Evolutionary conservation across 2,797 vertebrate genomes (phyloP), one percentile per base, ranked within the genome.

Genomic region (Anguilla megastoma): DNA sequence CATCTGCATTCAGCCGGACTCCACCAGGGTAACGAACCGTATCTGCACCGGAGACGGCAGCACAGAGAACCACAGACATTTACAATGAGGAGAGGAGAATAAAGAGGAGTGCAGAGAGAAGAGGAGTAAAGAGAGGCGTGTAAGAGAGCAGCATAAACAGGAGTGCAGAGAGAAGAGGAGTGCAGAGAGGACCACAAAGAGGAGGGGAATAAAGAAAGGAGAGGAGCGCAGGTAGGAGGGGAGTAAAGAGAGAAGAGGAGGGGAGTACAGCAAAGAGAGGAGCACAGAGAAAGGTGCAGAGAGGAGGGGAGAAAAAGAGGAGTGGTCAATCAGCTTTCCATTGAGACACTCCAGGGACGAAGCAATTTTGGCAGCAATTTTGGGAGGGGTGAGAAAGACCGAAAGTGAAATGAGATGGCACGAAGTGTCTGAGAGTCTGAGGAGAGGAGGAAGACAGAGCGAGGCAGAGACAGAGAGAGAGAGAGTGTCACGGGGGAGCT

Each of bases 401-500:
- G 41, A 36, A n/a, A 83, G 80, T 16, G 0, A 21, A 48, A n/a
- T 83, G 52, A 83, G 80, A 74, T 18, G 45, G 16, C n/a, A 45
- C 84, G 1, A 52, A 52, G 52, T 9, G 12, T 52, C 14, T 56
- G 12, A 84, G 41, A 18, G 54, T 36, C 84, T 48, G 16, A 79
- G 24, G 69, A 33, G n/a, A 63, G 41, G 16, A 41, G 30, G 27
- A 52, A 71, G 12, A 6, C 33, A 74, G 30, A 41, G 69, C 41
- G 45, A 52, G 50, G 30, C 27, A 56, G 84, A 18, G 50, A 58
- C 27, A 50, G 56, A 85, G 84, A 60, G 14, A 18, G 24, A 7
- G 36, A 63, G 58, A 63, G 58, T 48, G 85, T 74, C 85, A 33
- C 41, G 36, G 24, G 66, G 63, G 60, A 86, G n/a, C 66, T 30